Evolutionary conservation across 2,113 vertebrate species (phyloP), one percentile per base, ranked within the genome.

Genomic region (Sinocyclocheilus grahami): DNA sequence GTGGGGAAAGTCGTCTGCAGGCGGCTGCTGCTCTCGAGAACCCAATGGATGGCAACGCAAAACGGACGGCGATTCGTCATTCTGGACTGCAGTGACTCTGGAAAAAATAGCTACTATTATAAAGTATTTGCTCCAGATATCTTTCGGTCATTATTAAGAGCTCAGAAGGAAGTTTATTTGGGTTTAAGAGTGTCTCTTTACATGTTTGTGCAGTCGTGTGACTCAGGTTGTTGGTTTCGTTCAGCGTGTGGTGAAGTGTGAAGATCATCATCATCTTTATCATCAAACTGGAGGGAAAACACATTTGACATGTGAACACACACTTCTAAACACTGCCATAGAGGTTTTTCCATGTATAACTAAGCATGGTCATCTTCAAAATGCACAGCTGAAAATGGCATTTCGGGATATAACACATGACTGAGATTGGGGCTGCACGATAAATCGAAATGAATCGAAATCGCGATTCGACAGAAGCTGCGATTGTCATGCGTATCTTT

Each of bases 261-360:
- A 22, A 46, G 78, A 24, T 48, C 46, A 9, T 53, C 46, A 9
- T 51, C 63, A 33, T 82, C 27, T 30, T 33, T 4, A 12, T 82
- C 80, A 20, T 82, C 62, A 22, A 9, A 22, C 80, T 71, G 24
- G 11, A 22, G 14, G 18, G 3, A 71, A 71, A 80, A 63, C 55
- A 79, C 33, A 81, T 33, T 81, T 39, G n/a, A 65, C n/a, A 46
- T 18, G 33, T 80, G 16, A 80, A 62, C 20, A 62, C 33, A 39
- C 33, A 39, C 69, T 46, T 58, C 18, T 58, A 14, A 27, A 27
- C 1, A 37, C 7, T 58, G 33, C 12, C 12, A 16, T 22, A 22
- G 0, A 53, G 48, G 1, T 10, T 71, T 39, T 71, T 7, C 12
- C 12, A 0, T 37, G 2, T 9, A 11, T 39, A 71, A 71, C 1